Conservation (phyloP, 1,140 invertebrate genomes). For the Ceratitis capitata region DNA sequence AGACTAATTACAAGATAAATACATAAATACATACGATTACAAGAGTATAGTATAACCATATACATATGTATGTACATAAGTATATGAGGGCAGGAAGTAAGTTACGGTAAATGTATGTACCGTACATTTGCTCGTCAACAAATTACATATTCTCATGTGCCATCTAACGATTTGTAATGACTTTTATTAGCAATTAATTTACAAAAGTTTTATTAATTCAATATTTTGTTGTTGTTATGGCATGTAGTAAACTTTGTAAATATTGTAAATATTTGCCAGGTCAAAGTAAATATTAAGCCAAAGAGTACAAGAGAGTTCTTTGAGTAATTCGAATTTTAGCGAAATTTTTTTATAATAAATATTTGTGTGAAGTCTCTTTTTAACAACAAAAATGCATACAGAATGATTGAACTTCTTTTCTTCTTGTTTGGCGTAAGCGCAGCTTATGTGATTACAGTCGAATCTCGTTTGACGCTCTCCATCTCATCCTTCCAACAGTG, state of each 20-base stretch:
- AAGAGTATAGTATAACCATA: not conserved
- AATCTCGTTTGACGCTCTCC: too few relatives aligned
- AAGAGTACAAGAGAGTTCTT: too few relatives aligned
- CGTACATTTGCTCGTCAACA: not conserved
- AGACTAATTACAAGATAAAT: not conserved
- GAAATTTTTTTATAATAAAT: too few relatives aligned
- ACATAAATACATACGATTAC: not conserved
- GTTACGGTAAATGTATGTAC: not conserved
- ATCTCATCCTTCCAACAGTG: too few relatives aligned
- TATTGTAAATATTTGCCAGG: too few relatives aligned
- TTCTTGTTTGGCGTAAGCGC: too few relatives aligned
- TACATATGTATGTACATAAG: not conserved
- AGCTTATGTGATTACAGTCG: too few relatives aligned
- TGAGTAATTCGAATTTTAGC: too few relatives aligned
- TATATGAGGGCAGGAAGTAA: not conserved
- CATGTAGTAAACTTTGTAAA: not conserved
- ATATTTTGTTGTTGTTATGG: not conserved
- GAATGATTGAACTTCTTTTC: too few relatives aligned
- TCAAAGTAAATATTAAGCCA: not conserved
- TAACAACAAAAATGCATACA: too few relatives aligned
- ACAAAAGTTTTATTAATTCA: not conserved
- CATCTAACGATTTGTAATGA: not conserved
- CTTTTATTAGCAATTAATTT: not conserved
- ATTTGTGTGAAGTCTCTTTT: too few relatives aligned
- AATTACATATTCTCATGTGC: not conserved